Evolutionary conservation across 2,797 vertebrate species (phyloP).

Genomic region (Orientallactaga sibirica): DNA sequence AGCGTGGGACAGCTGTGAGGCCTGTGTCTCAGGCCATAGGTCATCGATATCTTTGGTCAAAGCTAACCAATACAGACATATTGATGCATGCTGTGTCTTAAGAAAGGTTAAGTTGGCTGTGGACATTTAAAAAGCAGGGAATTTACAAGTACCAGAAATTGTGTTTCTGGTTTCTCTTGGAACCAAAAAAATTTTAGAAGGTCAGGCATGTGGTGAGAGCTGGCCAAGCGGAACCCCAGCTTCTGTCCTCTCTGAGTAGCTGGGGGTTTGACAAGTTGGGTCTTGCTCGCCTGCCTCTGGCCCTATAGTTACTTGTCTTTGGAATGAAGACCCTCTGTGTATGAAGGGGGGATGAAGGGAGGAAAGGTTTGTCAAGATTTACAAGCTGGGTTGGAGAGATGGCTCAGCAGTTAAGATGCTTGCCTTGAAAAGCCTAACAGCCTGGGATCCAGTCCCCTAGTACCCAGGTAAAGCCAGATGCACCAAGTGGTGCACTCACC

Average conservation of each 20-base stretch:
- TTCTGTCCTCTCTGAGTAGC: background rate
- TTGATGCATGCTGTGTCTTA: background rate
- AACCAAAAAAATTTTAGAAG: background rate
- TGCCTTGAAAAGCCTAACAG: no score
- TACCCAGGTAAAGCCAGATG: no score
- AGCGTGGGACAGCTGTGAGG: background rate
- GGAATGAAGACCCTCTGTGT: background rate
- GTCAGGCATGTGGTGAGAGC: background rate
- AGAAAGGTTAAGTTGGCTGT: background rate
- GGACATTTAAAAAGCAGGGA: background rate
- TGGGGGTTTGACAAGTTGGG: no score
- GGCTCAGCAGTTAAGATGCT: no score
- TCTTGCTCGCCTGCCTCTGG: background rate
- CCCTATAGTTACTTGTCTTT: no score
- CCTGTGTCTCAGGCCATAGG: background rate
- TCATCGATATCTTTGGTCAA: background rate
- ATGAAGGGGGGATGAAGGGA: background rate
- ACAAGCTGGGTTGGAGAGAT: no score
- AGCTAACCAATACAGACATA: background rate
- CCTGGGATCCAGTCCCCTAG: no score
- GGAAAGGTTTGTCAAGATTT: background rate
- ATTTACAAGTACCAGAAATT: background rate
- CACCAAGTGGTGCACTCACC: no score
- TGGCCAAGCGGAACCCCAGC: background rate
- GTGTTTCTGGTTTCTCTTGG: background rate